Base-by-base conservation (phyloP, 2,113 vertebrate species). In the Paradoxurus hermaphroditus region DNA sequence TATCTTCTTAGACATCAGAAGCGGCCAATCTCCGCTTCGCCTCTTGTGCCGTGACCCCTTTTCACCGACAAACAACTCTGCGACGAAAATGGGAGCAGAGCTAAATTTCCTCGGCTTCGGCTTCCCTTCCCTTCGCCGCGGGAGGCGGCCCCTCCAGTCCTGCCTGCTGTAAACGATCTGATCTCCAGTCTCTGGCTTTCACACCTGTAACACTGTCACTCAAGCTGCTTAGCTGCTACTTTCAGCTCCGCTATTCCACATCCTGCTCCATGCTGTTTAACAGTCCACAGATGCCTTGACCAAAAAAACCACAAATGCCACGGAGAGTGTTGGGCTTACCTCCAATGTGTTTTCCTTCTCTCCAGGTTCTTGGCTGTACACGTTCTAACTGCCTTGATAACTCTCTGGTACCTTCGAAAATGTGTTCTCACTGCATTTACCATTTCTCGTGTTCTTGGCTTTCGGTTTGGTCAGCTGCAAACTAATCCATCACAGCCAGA, bases 211-310 rank as follows among this genome's bases (percentile, higher is more conserved):
- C 46, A 21, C 0, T 34, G 27, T 75, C 44, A 68, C 53, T 73
- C 67, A 77, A 1, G 5, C n/a, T 44, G n/a, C 65, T 73, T 34
- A 44, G 23, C 59, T 59, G 59, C 27, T 56, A 13, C 25, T 81
- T 78, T 62, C 86, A 62, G 56, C 44, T 81, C 72, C 36, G 88
- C 34, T 82, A 51, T 53, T 31, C 62, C 41, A 5, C 13, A 13
- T 36, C 56, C 27, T 31, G 29, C 39, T 39, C 93, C 75, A 79
- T 14, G 75, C 84, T 92, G 41, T 27, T 93, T 62, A 81, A 51
- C 84, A 87, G 51, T 87, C 90, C 91, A 68, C 89, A 96, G 77
- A 82, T 36, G 77, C 56, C 84, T 85, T 53, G 29, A 72, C 88
- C 79, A n/a, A 79, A 92, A 85, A 77, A 46, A 46, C 29, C 75